Percentiles rank a stretch among this genome's conserved stretches.
These are phyloP conservation scores for Mamestra configurata DNA, from an alignment of 1,140 invertebrate genomes.

Conservation along the genomic window DNA sequence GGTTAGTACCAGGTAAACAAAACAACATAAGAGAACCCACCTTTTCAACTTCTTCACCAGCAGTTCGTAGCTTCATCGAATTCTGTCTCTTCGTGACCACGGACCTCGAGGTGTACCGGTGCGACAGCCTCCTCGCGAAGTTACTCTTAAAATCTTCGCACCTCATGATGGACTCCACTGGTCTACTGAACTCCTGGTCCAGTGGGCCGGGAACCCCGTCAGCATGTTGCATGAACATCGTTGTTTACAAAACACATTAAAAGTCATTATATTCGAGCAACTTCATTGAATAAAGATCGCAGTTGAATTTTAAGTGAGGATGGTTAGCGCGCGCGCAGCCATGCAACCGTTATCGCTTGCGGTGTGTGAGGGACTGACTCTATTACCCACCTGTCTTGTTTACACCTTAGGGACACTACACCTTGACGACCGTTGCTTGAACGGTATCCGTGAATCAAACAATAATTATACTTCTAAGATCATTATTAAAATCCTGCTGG, in stretches of 20 bases:
- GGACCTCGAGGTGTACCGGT: conserved; percentile 76
- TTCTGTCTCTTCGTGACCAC: conserved; percentile 65
- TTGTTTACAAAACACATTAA: conserved; percentile 62
- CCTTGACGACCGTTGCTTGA: not conserved
- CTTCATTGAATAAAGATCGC: conserved; percentile 58
- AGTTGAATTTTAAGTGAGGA: conserved; percentile 60
- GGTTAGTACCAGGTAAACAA: not conserved
- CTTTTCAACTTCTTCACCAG: conserved; percentile 64
- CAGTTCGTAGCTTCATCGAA: conserved; percentile 66
- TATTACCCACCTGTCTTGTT: conserved; percentile 37
- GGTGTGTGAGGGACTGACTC: conserved; percentile 69
- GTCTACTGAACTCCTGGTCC: conserved; percentile 78
- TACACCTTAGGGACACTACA: not conserved
- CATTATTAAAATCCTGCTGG: no score
- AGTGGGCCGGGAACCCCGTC: conserved; percentile 60
- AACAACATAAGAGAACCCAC: conserved; percentile 65
- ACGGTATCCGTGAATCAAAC: no score
- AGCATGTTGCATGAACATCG: conserved; percentile 71
- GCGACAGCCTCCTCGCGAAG: conserved; percentile 82
- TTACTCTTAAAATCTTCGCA: conserved; percentile 85
- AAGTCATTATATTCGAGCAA: conserved; percentile 62
- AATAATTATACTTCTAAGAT: no score
- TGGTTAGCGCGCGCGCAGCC: conserved; percentile 52
- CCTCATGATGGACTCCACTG: conserved; percentile 84
- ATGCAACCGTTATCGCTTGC: conserved; percentile 68